Evolutionary conservation across 1,140 invertebrate species (phyloP), one percentile per base, ranked within the genome.

Genomic region (Yoshiicerus persimilis): DNA sequence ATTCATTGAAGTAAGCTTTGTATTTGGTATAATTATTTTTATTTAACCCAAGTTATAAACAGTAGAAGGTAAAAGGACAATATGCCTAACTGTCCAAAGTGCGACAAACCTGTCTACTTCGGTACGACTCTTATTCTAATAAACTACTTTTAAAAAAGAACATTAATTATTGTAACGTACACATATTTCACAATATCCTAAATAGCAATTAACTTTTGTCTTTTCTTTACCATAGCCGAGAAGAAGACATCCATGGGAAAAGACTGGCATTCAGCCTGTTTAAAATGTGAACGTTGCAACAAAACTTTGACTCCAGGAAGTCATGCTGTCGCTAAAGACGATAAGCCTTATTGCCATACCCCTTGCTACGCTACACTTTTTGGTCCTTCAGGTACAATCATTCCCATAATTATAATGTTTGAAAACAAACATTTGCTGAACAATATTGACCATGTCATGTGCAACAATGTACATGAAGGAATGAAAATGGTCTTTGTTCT

Each of bases 221-320:
- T 41, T 86, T 87, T 83, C 88, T 90, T 70, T 91, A 91, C 95
- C 94, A 88, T 92, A 96, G 96, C 96, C 84, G 96, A 96, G 91
- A 94, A 96, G 89, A 95, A 96, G 91, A 95, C 95, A 0, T 96
- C 95, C 23, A 92, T 96, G 86, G 96, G 96, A 16, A 96, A 96
- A 92, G 96, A 96, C 91, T 96, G 96, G 96, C 96, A 96, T 90
- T 92, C 94, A 16, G 93, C 93, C 10, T 96, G 96, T 92, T 92
- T 96, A 62, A 94, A 94, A 87, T 96, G 96, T 92, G 95, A 95
- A 91, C 96, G 96, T 92, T 96, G 96, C 91, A 95, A 95, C 91
- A 96, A 96, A 92, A 96, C 95, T 0, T 92, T 96, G 32, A 94
- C 94, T 25, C 94, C 95, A 4, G 96, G 96, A 16, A 93, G 93